These are phyloP conservation scores for Chloroceryle inda DNA, from an alignment of 2,797 vertebrate genomes.

Conservation along the genomic window DNA sequence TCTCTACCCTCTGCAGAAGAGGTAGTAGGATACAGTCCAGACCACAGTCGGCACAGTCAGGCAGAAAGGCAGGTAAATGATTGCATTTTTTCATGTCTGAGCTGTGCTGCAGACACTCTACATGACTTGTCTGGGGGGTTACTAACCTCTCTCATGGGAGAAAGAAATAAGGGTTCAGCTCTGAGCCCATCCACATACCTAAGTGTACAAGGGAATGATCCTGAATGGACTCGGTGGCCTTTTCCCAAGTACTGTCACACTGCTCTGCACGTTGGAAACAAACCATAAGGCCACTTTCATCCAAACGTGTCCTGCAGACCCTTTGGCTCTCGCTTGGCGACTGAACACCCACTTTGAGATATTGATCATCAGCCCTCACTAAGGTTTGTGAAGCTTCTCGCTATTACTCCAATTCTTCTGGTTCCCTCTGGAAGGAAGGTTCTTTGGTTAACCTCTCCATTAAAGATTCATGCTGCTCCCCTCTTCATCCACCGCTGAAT, in stretches of 20 bases:
- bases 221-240: not conserved
- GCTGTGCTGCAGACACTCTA: not conserved
- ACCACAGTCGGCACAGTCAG: rapidly evolving
- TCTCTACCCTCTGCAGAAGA: not conserved
- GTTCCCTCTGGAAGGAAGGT: not conserved
- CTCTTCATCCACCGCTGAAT: not conserved
- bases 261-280: not conserved
- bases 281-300: not conserved
- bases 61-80: not conserved
- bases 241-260: not conserved
- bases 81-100: not conserved
- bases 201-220: not conserved
- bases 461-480: not conserved
- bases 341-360: not conserved
- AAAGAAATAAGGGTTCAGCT: not conserved
- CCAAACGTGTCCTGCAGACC: not conserved
- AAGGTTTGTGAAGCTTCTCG: not conserved
- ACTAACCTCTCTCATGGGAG: not conserved
- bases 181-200: not conserved
- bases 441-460: not conserved
- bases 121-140: not conserved
- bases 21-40: not conserved
- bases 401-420: not conserved
- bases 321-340: not conserved
- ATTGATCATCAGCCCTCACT: not conserved